Base-by-base conservation (phyloP, 2,888 invertebrate species). In the Drosophila helvetica region DNA sequence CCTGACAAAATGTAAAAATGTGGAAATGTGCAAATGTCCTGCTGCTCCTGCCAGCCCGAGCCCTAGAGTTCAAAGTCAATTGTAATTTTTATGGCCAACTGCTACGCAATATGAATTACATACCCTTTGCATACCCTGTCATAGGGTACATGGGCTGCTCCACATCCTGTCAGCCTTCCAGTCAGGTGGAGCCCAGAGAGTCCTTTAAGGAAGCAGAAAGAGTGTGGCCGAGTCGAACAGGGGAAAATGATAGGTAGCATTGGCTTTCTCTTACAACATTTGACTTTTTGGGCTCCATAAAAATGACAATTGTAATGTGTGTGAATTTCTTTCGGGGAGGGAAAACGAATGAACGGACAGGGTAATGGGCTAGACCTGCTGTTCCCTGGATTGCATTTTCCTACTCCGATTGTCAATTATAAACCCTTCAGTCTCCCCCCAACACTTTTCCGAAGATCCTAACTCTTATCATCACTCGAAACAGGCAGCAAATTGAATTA, bases 71-170 rank as follows among this genome's bases (percentile, higher is more conserved):
- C 83, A 84, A 84, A 84, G 83, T 84, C 83, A 84, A 84, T 82
- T 88, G 83, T 82, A 76, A 84, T 88, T 88, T 87, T 79, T 88
- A 86, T 84, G 78, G 80, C 67, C 60, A 85, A 82, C 73, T 77
- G 86, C 88, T 70, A 81, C 75, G 67, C 69, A 79, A 68, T 84
- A 84, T 86, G 83, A 82, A 76, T 59, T 80, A 80, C 65, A 70
- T 57, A 48, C 27, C 27, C 27, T 27, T 46, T 6, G 30, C 48
- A 56, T 66, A 72, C 73, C 22, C 73, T 63, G 3, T n/a, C 53
- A n/a, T 15, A 9, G n/a, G 9, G 22, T 22, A 22, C 27, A 3
- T 25, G 10, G 65, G 38, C 45, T 50, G 43, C 18, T 18, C 18
- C 18, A 15, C 15, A 30, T 9, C 22, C 30, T 1, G 25, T 18